Evolutionary conservation across 2,888 invertebrate species (phyloP).

Genomic region (Scaptomyza caliginosa): DNA sequence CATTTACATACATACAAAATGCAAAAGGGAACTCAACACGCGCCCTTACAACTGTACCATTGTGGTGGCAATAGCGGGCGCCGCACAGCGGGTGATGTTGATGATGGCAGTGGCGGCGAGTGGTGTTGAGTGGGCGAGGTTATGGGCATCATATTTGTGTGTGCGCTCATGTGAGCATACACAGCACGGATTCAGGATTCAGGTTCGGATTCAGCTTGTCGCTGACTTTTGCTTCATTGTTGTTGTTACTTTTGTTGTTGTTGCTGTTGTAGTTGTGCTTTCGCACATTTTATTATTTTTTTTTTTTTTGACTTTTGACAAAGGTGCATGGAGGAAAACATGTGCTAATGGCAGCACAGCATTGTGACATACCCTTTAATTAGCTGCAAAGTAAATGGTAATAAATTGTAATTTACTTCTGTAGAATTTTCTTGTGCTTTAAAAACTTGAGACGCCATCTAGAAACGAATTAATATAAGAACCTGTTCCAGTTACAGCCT

Average conservation of each 20-base stretch:
- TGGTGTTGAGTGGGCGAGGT: conserved; percentile 7
- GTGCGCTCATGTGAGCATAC: conserved; percentile 71
- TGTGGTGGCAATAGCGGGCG: neutral
- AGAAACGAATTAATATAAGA: too few relatives aligned
- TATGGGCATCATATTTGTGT: conserved; percentile 66
- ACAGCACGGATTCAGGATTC: conserved; percentile 46
- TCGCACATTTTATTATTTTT: conserved; percentile 78
- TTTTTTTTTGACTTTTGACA: conserved; percentile 75
- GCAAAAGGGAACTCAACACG: conserved; percentile 59
- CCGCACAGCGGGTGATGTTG: neutral
- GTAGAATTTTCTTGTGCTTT: neutral
- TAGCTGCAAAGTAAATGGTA: neutral
- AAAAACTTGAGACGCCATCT: neutral
- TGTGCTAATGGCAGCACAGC: conserved; percentile 19
- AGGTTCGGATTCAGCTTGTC: conserved; percentile 22
- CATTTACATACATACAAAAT: conserved; percentile 68
- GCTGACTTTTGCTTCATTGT: conserved; percentile 20
- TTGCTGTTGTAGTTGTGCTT: conserved; percentile 58
- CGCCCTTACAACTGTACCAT: conserved; percentile 48
- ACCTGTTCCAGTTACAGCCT: too few relatives aligned
- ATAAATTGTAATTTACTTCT: neutral
- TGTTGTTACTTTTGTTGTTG: conserved; percentile 10
- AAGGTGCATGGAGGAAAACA: conserved; percentile 52
- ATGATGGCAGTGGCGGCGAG: neutral
- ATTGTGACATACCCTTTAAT: conserved; percentile 36